phyloP scores from a whole-genome alignment of 1,140 invertebrate species.

The Carposina sasakii region DNA sequence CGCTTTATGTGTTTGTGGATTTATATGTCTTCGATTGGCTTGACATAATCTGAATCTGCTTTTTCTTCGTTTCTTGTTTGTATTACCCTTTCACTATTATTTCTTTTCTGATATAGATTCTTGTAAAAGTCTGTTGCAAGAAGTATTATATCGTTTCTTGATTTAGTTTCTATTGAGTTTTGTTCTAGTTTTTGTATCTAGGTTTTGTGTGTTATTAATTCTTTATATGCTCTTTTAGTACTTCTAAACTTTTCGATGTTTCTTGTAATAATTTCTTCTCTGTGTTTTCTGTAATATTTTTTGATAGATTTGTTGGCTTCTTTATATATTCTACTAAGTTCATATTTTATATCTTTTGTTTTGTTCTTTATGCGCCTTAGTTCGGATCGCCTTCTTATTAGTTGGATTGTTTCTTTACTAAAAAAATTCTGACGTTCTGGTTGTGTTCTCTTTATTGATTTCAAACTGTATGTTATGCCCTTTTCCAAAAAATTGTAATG shows the following conservation, averaged over 20 bases:
- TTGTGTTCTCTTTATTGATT: no score
- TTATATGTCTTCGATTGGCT: constrained; percentile 7
- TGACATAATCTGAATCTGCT: background rate
- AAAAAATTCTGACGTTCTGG: no score
- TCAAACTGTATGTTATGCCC: no score
- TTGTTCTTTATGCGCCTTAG: constrained; percentile 20
- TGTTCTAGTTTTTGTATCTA: constrained; percentile 28
- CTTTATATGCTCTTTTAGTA: constrained; percentile 23
- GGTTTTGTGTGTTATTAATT: constrained; percentile 23
- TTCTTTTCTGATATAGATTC: constrained; percentile 20
- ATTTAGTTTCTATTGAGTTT: constrained; percentile 15
- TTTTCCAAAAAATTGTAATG: no score
- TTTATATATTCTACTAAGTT: constrained; percentile 30
- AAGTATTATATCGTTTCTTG: constrained; percentile 25
- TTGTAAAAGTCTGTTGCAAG: constrained; percentile 28
- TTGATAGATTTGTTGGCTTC: constrained; percentile 21
- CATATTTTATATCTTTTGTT: constrained; percentile 22
- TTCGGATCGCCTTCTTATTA: constrained; percentile 23
- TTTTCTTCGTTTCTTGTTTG: constrained; percentile 1
- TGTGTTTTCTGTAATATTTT: constrained; percentile 27
- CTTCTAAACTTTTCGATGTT: constrained; percentile 26
- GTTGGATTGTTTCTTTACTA: constrained; percentile 17
- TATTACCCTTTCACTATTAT: background rate
- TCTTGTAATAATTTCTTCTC: constrained; percentile 23
- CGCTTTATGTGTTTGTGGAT: constrained; percentile 13